Conservation (phyloP, 2,888 invertebrate genomes). For the Flabesymbios commensalis region DNA sequence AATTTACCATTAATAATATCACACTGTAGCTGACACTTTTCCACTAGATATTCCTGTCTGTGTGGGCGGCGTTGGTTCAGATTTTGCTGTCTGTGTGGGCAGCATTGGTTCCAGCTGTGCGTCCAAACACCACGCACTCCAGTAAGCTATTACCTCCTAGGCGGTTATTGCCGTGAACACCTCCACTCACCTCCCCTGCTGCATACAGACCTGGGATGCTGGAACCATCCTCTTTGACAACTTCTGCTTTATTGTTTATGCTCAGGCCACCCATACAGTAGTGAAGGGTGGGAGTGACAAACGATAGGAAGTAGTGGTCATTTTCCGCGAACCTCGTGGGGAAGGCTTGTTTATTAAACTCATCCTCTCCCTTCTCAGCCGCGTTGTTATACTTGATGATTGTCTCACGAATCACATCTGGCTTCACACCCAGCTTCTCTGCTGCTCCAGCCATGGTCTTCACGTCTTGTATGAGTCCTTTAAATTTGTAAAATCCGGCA, state of each 20-base stretch:
- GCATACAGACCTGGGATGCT: conserved; percentile 26
- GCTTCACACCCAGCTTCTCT: conserved; percentile 6
- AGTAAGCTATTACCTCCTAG: conserved; percentile 33
- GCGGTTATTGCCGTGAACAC: conserved; percentile 33
- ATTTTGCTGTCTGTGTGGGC: no score
- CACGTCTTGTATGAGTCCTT: conserved; percentile 28
- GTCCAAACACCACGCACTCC: conserved; percentile 35
- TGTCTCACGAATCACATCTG: conserved; percentile 10
- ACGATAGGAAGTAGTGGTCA: conserved; percentile 30
- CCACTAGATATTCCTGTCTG: no score
- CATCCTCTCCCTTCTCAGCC: conserved; percentile 19
- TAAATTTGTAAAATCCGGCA: conserved; percentile 29
- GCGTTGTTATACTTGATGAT: conserved; percentile 13
- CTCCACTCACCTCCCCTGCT: conserved; percentile 36
- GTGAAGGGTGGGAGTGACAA: conserved; percentile 31
- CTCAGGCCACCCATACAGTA: conserved; percentile 37
- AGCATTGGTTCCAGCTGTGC: conserved; percentile 29
- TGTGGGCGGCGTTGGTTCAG: conserved; percentile 28
- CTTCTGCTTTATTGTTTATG: conserved; percentile 22
- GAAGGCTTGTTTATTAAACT: conserved; percentile 29
- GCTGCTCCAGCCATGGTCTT: conserved; percentile 14
- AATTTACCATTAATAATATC: no score
- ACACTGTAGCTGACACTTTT: no score
- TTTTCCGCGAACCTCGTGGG: conserved; percentile 15
- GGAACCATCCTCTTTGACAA: neutral